A percentile compares a stretch with the other conserved stretches of the same genome.
These are phyloP conservation scores for Rynchops niger DNA, from an alignment of 2,113 vertebrate genomes.

Conservation along the genomic window DNA sequence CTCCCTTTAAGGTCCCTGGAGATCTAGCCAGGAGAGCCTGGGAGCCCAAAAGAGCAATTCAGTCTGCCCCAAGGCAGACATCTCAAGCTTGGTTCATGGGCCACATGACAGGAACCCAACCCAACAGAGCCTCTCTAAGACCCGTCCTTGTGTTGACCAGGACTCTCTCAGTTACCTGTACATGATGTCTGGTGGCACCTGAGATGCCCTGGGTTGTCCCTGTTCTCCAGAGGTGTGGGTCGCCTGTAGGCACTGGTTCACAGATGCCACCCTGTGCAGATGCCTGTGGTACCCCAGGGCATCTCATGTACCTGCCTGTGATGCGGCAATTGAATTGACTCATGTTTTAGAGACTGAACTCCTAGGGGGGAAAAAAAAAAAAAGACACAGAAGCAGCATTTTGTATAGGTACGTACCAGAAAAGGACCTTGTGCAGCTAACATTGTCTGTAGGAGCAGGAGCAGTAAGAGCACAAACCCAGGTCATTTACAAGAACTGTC, in stretches of 20 bases:
- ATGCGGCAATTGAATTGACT: not conserved
- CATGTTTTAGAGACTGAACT: not conserved
- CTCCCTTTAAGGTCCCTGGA: not conserved
- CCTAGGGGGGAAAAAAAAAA: too few species aligned
- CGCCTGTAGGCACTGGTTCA: not conserved
- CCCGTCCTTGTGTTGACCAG: not conserved
- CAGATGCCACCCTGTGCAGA: not conserved
- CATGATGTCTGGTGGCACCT: not conserved
- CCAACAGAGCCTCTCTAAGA: not conserved
- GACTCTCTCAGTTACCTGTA: not conserved
- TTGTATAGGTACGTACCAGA: not conserved
- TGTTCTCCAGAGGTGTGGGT: not conserved
- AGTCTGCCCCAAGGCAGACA: not conserved
- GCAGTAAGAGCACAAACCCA: not conserved
- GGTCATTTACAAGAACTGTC: not conserved
- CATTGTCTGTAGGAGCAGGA: not conserved
- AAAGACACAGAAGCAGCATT: not conserved
- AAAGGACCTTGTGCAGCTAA: not conserved
- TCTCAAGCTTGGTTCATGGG: not conserved
- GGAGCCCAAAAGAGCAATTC: not conserved
- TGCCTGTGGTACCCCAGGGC: not conserved
- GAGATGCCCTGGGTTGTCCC: not conserved
- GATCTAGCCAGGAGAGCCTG: not conserved
- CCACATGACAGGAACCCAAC: not conserved
- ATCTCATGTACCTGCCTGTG: not conserved